Conservation (phyloP, 2,113 vertebrate genomes). For the Lagenorhynchus albirostris region DNA sequence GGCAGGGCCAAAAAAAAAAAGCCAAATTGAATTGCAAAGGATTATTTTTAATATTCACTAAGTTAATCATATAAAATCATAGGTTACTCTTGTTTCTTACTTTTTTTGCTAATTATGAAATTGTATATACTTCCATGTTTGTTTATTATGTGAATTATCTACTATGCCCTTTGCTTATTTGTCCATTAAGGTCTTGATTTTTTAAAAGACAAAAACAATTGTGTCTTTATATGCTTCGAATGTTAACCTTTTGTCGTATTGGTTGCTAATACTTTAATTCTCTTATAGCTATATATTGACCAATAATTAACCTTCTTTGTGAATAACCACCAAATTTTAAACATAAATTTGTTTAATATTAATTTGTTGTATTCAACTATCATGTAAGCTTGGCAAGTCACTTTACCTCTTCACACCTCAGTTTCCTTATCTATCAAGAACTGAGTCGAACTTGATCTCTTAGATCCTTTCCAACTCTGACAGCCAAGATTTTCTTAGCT, state of each 20-base stretch:
- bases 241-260: slow-evolving; percentile 9
- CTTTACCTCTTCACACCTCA: neutral
- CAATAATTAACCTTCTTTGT: slow-evolving; percentile 20
- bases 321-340: neutral
- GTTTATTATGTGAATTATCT: neutral
- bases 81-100: neutral
- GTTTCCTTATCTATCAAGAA: neutral
- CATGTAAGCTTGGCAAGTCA: neutral
- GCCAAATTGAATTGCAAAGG: neutral
- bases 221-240: neutral
- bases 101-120: neutral
- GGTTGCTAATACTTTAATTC: slow-evolving; percentile 4
- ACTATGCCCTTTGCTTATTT: neutral
- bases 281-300: neutral
- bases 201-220: neutral
- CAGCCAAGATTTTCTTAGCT: slow-evolving; percentile 19
- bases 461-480: neutral
- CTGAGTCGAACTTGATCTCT: neutral
- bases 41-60: neutral
- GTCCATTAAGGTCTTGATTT: neutral
- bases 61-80: neutral
- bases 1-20: no score
- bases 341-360: neutral
- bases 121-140: neutral
- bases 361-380: neutral